Evolutionary conservation across 2,113 vertebrate genomes (phyloP), one percentile per base, ranked within the genome.

Genomic region (Azemiops feae): DNA sequence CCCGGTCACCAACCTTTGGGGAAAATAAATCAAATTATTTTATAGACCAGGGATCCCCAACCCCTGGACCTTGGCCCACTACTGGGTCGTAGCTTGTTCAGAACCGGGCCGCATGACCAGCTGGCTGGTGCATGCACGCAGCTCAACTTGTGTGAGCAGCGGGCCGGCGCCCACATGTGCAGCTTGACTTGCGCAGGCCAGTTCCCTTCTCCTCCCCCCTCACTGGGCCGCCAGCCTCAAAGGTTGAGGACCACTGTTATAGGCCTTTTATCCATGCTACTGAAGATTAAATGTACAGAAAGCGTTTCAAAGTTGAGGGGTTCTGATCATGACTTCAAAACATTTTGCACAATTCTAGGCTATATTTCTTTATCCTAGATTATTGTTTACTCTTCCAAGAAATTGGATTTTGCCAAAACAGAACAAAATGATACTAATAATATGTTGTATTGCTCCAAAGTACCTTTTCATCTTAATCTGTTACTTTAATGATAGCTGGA

Each of bases 1-100:
- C 99, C 57, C 99, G 97, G 97, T 99, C 97, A 93, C 99, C 99
- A 97, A 99, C 99, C 99, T 99, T 96, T 86, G 30, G 50, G 47
- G 50, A 39, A 88, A 88, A 85, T 95, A 96, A 95, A 30, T 89
- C 54, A 74, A n/a, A n/a, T 81, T 43, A 81, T 81, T 81, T 81
- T 43, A 43, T 91, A 89, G 93, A 86, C 57, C 39, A 86, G 53
- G 30, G 25, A 14, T 16, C 60, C 30, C 60, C 30, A n/a, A n/a
- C 1, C 27, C 60, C 60, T n/a, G 60, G 12, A 0, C 47, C 9
- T 50, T 8, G 8, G 47, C 8, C 9, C 55, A 57, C 55, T 57
- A 57, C 5, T 7, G 22, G 3, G 0, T 43, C 39, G 3, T 1
- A 20, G 69, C 23, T 25, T 60, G 25, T 27, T 27, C 9, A 3